Percentiles rank a stretch among this genome's conserved stretches.
These are phyloP conservation scores for Empis livida DNA, from an alignment of 2,888 invertebrate species.

Conservation along the genomic window DNA sequence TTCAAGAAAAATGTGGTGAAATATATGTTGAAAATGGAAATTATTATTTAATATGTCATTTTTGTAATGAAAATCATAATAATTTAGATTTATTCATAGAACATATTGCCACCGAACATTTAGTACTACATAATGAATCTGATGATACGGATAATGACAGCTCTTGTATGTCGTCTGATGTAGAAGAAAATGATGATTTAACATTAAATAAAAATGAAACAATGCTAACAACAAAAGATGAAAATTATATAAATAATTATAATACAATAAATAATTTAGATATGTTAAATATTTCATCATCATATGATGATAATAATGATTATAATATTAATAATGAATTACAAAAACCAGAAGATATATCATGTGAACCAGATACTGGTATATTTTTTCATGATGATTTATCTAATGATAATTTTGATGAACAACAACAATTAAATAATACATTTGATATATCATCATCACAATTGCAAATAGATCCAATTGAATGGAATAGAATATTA, in stretches of 20 bases:
- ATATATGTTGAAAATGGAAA: neutral
- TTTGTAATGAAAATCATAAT: neutral
- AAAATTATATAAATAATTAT: neutral
- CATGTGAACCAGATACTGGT: neutral
- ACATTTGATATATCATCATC: too few relatives aligned
- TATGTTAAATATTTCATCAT: too few relatives aligned
- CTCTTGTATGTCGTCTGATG: neutral
- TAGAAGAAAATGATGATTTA: neutral
- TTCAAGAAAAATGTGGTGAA: neutral
- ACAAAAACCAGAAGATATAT: neutral
- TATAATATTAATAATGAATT: neutral
- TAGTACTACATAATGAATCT: neutral
- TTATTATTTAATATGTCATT: neutral
- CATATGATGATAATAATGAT: neutral
- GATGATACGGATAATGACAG: neutral
- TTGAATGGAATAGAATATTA: neutral
- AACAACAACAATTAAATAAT: too few relatives aligned
- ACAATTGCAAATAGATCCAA: too few relatives aligned
- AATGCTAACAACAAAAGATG: neutral
- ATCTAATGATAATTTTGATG: too few relatives aligned
- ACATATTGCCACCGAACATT: neutral
- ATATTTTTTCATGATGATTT: neutral
- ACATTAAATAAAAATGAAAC: neutral
- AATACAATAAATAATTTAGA: neutral
- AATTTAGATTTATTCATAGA: neutral